Evolutionary conservation across 2,113 vertebrate species (phyloP).

Genomic region (Tylochromis polylepis): DNA sequence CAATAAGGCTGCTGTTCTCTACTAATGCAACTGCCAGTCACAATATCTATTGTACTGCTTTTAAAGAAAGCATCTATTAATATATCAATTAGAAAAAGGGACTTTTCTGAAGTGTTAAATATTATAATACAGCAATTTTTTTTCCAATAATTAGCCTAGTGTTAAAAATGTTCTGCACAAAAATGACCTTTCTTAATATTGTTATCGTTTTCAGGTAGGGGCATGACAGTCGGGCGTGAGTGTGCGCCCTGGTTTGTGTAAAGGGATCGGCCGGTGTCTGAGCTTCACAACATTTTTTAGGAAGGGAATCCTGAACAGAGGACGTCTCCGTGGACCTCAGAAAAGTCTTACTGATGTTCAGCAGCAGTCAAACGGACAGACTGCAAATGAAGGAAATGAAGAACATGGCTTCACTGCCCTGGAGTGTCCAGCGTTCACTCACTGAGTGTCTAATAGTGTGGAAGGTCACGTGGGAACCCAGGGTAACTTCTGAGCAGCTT

Average conservation of each 20-base stretch:
- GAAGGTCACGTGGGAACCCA: background rate
- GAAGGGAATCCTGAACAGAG: background rate
- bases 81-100: background rate
- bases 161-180: no score
- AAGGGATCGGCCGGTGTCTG: background rate
- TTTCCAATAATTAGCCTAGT: background rate
- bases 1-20: background rate
- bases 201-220: background rate
- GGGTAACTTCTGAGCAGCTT: background rate
- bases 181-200: no score
- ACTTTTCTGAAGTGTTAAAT: background rate
- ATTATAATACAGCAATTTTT: background rate
- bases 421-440: background rate
- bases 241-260: background rate
- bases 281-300: background rate
- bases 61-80: background rate
- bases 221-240: background rate
- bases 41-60: background rate
- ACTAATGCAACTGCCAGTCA: background rate
- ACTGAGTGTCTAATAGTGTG: background rate
- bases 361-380: background rate
- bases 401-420: background rate
- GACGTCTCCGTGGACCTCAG: background rate
- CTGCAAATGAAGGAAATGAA: background rate
- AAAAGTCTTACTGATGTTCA: background rate